Base-by-base conservation (phyloP, 2,113 vertebrate genomes). In the Dipodomys spectabilis region DNA sequence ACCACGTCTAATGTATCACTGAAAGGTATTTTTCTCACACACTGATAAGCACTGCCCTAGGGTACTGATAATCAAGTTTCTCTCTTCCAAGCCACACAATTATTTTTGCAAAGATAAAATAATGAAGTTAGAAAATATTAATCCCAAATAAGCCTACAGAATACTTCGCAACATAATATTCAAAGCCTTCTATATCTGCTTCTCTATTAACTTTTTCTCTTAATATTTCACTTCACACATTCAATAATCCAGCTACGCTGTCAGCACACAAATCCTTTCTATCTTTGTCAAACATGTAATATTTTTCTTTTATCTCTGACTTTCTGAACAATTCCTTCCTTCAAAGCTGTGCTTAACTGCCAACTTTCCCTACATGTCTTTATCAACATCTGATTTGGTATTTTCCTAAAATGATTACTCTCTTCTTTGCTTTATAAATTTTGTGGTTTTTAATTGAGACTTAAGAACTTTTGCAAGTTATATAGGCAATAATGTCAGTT, bases 1-100 rank as follows among this genome's bases (percentile, higher is more conserved):
- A 30, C 78, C 60, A 89, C 80, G 30, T 53, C 68, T 82, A 86
- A 72, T 75, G 23, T 93, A 82, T 19, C 53, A 82, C 15, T 80
- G 53, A 91, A 88, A 88, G 9, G 22, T 32, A 64, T 74, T 67
- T 86, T 77, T 1, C 60, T 60, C 25, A 82, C 0, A 73, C 5
- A 71, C 2, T 79, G 28, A 94, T 75, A 53, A 69, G 1, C 53
- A 81, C 22, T 69, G 49, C 9, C 49, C 49, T 53, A 53, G 49
- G 49, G 9, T 16, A 57, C 53, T 57, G 53, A 49, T 57, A 92
- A 83, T 25, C 11, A 79, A 86, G 12, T 53, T 0, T 45, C 2
- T 44, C 44, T 35, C 18, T 30, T 94, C 44, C 15, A 82, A 82
- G 35, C 10, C 82, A 80, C 11, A 5, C 86, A 1, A 72, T 16